Base-by-base conservation (phyloP, 2,888 invertebrate species). In the Rotaria magnacalcarata region DNA sequence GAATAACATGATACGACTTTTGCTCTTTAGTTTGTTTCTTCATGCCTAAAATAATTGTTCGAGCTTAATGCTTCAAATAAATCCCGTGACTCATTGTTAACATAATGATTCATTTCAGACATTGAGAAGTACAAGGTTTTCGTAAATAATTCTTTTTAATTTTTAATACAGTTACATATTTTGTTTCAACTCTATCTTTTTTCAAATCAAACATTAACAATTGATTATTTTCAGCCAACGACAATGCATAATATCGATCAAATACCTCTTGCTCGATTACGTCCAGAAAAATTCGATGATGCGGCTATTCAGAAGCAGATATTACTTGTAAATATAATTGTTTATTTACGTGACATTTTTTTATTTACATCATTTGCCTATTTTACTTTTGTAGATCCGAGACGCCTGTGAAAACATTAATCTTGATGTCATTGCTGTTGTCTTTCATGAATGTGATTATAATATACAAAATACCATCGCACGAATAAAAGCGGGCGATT, bases 201-300 rank as follows among this genome's bases (percentile, higher is more conserved):
- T 50, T 50, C 50, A 50, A 16, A 52, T 52, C 11, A 52, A 14
- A 52, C 3, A 52, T 16, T 52, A 3, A 8, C 16, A 11, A 52
- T 16, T 52, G 14, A 50, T 16, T 67, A 27, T 7, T 67, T 67
- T 67, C 19, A 67, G 67, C 34, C 8, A 67, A 34, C 67, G 34
- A 67, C 34, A 34, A 67, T 67, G 14, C 34, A 67, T 41, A 34
- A 19, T 19, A 67, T 67, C 3, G 67, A 34, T 67, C 16, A 41
- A 67, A 67, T 27, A 41, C 67, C 67, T 67, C 67, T 67, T 67
- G 67, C 67, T 67, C 67, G 34, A 67, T 67, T 67, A 67, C 67
- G 67, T 41, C 67, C 67, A 19, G 67, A 67, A 67, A 67, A 67
- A 27, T 14, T 67, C 34, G 67, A 67, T 67, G 67, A 67, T 67